Evolutionary conservation across 2,113 vertebrate species (phyloP).

Genomic region (Channa argus): DNA sequence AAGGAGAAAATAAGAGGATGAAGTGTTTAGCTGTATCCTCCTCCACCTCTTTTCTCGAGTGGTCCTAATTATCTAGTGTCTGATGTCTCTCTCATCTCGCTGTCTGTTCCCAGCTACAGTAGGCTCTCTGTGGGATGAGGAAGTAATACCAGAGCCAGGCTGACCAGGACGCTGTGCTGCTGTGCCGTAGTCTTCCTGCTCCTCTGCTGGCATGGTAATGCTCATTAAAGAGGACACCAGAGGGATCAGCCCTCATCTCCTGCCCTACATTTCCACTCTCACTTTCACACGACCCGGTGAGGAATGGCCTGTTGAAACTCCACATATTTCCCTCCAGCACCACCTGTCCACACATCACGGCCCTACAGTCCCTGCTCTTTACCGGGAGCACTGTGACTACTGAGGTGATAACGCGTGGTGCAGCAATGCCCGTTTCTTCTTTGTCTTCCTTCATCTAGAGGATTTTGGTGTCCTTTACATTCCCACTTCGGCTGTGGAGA

Average conservation of each 20-base stretch:
- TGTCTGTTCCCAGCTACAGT: conserved; percentile 45
- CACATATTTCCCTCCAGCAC: conserved; percentile 22
- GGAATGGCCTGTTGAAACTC: conserved; percentile 8
- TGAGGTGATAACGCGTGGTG: conserved; percentile 7
- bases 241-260: conserved; percentile 47
- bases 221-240: conserved; percentile 69
- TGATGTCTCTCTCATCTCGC: conserved; percentile 71
- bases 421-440: conserved; percentile 9
- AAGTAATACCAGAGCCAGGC: conserved; percentile 8
- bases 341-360: background rate
- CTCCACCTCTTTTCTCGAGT: conserved; percentile 57
- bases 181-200: conserved; percentile 25
- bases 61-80: conserved; percentile 74
- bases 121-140: conserved; percentile 23
- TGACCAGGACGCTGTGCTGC: conserved; percentile 34
- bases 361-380: background rate
- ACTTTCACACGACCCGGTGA: conserved; percentile 32
- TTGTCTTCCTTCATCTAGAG: background rate
- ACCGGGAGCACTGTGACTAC: background rate
- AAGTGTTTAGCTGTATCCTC: conserved; percentile 63
- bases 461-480: conserved; percentile 4
- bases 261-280: conserved; percentile 65
- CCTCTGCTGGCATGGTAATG: conserved; percentile 39
- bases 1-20: conserved; percentile 36
- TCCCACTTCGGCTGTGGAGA: background rate